Conservation (phyloP, 2,888 invertebrate genomes). For the Rhopalosiphum nymphaeae region DNA sequence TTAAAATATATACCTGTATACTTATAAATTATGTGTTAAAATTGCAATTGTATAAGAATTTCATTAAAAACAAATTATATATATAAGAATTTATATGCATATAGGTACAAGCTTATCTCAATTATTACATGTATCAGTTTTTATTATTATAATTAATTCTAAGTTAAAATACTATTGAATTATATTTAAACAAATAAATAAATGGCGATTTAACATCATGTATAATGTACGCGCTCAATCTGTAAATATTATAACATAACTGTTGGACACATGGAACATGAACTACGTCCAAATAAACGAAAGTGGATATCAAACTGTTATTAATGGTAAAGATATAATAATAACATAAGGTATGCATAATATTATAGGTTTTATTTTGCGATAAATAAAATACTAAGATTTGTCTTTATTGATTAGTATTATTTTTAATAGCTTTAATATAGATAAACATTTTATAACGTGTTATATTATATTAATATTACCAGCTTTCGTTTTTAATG, state of each 20-base stretch:
- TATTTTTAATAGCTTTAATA: not conserved
- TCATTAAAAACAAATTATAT: not conserved
- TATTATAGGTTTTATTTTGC: not conserved
- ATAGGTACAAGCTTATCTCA: not conserved
- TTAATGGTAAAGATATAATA: not conserved
- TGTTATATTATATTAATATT: not conserved
- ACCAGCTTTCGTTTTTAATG: not conserved
- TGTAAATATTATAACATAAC: not conserved
- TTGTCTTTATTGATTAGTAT: not conserved
- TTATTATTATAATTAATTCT: not conserved
- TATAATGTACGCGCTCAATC: not conserved
- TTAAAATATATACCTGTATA: too few species aligned
- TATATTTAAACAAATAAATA: not conserved
- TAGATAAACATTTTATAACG: not conserved
- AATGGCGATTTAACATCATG: not conserved
- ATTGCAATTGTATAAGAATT: too few species aligned
- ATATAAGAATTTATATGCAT: not conserved
- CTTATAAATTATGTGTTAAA: too few species aligned
- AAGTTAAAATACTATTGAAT: not conserved
- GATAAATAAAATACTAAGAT: not conserved
- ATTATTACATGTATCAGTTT: not conserved
- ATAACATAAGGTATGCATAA: not conserved
- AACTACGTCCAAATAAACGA: not conserved
- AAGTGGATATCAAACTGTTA: not conserved
- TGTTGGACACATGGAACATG: not conserved